phyloP scores from a whole-genome alignment of 2,113 vertebrate genomes.

The Echinops telfairi region DNA sequence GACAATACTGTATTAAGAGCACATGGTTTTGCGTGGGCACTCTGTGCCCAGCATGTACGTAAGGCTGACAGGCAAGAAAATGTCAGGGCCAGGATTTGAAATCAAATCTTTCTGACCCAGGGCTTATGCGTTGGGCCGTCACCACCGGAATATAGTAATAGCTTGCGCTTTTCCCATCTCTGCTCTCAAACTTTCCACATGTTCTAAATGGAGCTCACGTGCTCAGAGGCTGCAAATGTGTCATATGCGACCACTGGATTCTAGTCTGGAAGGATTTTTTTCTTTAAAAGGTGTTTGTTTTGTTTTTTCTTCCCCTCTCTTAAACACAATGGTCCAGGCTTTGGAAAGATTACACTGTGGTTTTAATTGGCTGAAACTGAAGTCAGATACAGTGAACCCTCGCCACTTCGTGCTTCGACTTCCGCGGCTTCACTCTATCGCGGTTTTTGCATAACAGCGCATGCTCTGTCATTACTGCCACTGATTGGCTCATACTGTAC shows the following conservation, averaged over 20 bases:
- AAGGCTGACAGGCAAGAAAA: neutral
- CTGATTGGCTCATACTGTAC: no score
- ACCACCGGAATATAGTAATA: neutral
- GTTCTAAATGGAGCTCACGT: conserved; percentile 33
- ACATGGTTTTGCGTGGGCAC: neutral
- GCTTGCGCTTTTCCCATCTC: neutral
- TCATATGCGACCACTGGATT: neutral
- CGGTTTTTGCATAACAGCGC: no score
- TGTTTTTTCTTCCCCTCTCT: neutral
- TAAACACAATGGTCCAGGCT: conserved; percentile 16
- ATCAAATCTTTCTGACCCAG: neutral
- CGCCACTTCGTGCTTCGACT: no score
- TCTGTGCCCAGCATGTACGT: neutral
- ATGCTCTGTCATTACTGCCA: no score
- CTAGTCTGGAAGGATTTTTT: neutral
- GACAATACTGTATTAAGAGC: neutral
- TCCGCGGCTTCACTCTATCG: no score
- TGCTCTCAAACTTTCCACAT: neutral
- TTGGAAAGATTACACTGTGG: neutral
- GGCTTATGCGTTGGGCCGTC: neutral
- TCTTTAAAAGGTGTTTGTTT: neutral
- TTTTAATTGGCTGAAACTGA: conserved; percentile 49
- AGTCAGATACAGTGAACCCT: no score
- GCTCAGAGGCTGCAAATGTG: neutral
- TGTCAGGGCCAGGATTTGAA: neutral